Evolutionary conservation across 2,113 vertebrate genomes (phyloP).

Genomic region (Oryzias melastigma): DNA sequence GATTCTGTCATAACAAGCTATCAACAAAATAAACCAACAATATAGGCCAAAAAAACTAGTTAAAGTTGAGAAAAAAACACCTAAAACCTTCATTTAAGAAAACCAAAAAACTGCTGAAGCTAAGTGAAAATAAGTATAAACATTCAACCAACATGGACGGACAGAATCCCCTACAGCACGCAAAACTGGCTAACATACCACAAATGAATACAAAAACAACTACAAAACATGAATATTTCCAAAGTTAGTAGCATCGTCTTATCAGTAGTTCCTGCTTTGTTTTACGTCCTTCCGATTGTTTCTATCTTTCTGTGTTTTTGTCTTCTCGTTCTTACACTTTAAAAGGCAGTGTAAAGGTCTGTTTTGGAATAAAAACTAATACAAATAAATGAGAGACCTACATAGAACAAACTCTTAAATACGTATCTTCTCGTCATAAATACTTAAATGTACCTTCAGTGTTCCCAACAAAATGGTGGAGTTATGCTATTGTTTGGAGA

Average conservation of each 20-base stretch:
- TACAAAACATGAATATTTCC: slow-evolving; percentile 44
- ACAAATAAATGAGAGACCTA: slow-evolving; percentile 41
- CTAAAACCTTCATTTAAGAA: slow-evolving; percentile 68
- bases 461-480: slow-evolving; percentile 37
- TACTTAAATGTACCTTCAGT: slow-evolving; percentile 87
- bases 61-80: slow-evolving; percentile 9
- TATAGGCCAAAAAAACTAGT: slow-evolving; percentile 19
- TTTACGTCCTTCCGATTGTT: slow-evolving; percentile 29
- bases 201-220: slow-evolving; percentile 31
- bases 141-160: slow-evolving; percentile 62
- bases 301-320: slow-evolving; percentile 1
- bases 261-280: slow-evolving; percentile 58
- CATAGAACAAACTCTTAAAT: slow-evolving; percentile 61
- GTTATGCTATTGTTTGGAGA: slow-evolving; percentile 2
- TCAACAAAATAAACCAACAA: background rate
- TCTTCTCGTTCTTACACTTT: slow-evolving; percentile 11
- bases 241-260: slow-evolving; percentile 48
- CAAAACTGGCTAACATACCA: slow-evolving; percentile 55
- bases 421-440: slow-evolving; percentile 85
- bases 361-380: slow-evolving; percentile 2
- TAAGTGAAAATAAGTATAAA: slow-evolving; percentile 52
- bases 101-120: slow-evolving; percentile 43
- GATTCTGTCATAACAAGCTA: slow-evolving; percentile 23
- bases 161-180: slow-evolving; percentile 54
- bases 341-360: slow-evolving; percentile 9